Base-by-base conservation (phyloP, 1,140 invertebrate species). In the Achatina immaculata region DNA sequence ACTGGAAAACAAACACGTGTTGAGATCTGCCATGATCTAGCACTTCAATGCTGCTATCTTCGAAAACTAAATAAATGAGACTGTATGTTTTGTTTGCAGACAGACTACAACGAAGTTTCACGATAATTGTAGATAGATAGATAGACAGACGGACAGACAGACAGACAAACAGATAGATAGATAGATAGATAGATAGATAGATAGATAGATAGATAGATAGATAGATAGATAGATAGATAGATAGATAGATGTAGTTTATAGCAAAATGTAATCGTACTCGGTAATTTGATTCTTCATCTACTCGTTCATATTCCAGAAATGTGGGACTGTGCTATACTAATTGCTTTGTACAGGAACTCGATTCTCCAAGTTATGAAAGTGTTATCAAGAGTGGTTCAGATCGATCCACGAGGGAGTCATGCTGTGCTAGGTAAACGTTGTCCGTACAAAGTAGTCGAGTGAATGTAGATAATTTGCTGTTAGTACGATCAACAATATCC, bases 101-200 rank as follows among this genome's bases (percentile, higher is more conserved):
- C n/a, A n/a, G n/a, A n/a, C n/a, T n/a, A n/a, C n/a, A n/a, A n/a
- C n/a, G n/a, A n/a, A n/a, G n/a, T n/a, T n/a, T n/a, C n/a, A n/a
- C n/a, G n/a, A n/a, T n/a, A n/a, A n/a, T n/a, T n/a, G n/a, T n/a
- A n/a, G n/a, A n/a, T n/a, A n/a, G n/a, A n/a, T n/a, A n/a, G 7
- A 19, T 19, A 48, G 7, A 48, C 45, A 19, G 7, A 48, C 45
- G 45, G 11, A 65, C 31, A 28, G 11, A 65, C 31, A 28, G 11
- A 65, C 7, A 65, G 11, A 65, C n/a, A 65, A 9, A 65, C n/a
- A 65, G 11, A 65, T 65, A 65, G 11, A 65, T 65, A 65, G 11
- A 65, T 65, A 65, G 11, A 65, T 65, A 65, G 11, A 65, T 65
- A 65, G 11, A 65, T 65, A 65, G 11, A 65, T 65, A 65, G 11